Evolutionary conservation across 2,113 vertebrate genomes (phyloP).

Genomic region (Onychostoma macrolepis): DNA sequence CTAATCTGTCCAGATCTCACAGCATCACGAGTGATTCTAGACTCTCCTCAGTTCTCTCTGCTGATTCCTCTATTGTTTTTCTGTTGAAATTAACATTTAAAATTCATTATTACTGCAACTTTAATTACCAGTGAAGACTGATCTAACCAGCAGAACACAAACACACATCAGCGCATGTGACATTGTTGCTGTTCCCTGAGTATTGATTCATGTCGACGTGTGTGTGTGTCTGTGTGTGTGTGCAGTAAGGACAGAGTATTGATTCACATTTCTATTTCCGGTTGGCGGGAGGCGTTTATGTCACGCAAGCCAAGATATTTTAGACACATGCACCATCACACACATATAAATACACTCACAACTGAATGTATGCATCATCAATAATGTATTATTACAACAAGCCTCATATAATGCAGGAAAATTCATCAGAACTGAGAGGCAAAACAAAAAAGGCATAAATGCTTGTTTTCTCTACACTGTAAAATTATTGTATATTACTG

Average conservation of each 20-base stretch:
- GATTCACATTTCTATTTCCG: conserved; percentile 26
- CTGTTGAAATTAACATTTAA: background rate
- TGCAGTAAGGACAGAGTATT: background rate
- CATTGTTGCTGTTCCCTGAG: background rate
- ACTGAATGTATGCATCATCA: background rate
- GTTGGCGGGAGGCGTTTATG: background rate
- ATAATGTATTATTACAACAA: background rate
- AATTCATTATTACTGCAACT: background rate
- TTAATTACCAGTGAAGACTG: background rate
- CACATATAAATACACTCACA: background rate
- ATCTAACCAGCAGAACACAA: background rate
- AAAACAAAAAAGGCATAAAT: background rate
- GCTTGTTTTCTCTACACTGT: background rate
- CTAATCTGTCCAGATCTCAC: background rate
- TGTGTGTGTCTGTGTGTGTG: background rate
- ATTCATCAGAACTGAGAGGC: background rate
- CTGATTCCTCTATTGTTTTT: background rate
- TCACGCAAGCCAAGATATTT: background rate
- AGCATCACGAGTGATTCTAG: background rate
- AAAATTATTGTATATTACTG: too few species aligned
- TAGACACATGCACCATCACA: background rate
- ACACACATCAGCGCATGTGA: background rate
- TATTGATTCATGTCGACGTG: background rate
- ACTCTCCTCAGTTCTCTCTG: background rate
- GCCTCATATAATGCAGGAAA: background rate